phyloP scores from a whole-genome alignment of 1,140 invertebrate genomes.

The Psix sp. region DNA sequence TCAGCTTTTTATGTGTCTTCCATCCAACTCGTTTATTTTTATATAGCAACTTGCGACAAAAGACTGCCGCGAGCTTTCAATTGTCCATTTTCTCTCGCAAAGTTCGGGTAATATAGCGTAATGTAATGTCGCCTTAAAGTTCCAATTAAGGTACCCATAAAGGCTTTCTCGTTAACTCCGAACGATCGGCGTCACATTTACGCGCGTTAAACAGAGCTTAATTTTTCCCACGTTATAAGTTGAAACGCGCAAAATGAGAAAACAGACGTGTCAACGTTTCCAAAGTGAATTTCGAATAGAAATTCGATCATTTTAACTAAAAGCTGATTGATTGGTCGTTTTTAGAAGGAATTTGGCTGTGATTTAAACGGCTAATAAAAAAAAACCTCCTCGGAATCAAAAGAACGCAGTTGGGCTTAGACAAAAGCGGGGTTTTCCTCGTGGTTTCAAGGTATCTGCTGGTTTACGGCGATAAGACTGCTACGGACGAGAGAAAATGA shows the following conservation, averaged over 20 bases:
- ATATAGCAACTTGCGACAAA: constrained; percentile 42
- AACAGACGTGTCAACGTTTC: constrained; percentile 19
- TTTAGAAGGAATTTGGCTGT: constrained; percentile 41
- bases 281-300: neutral
- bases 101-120: constrained; percentile 49
- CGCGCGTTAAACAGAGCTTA: constrained; percentile 26
- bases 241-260: constrained; percentile 29
- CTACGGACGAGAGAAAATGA: constrained; percentile 25
- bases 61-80: constrained; percentile 53
- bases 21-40: constrained; percentile 19
- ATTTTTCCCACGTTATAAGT: constrained; percentile 45
- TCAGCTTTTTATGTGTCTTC: constrained; percentile 30
- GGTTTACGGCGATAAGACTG: constrained; percentile 31
- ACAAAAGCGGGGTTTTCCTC: constrained; percentile 38
- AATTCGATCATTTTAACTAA: constrained; percentile 9
- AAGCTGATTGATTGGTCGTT: constrained; percentile 7
- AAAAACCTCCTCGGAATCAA: constrained; percentile 44
- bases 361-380: constrained; percentile 49
- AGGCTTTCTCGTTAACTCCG: constrained; percentile 62
- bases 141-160: constrained; percentile 68
- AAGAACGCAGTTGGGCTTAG: constrained; percentile 55
- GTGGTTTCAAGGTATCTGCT: constrained; percentile 43
- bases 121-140: constrained; percentile 67
- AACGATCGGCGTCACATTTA: constrained; percentile 63
- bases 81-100: constrained; percentile 56